Conservation (phyloP, 2,888 invertebrate genomes). For the Hypselothyrea guttata region DNA sequence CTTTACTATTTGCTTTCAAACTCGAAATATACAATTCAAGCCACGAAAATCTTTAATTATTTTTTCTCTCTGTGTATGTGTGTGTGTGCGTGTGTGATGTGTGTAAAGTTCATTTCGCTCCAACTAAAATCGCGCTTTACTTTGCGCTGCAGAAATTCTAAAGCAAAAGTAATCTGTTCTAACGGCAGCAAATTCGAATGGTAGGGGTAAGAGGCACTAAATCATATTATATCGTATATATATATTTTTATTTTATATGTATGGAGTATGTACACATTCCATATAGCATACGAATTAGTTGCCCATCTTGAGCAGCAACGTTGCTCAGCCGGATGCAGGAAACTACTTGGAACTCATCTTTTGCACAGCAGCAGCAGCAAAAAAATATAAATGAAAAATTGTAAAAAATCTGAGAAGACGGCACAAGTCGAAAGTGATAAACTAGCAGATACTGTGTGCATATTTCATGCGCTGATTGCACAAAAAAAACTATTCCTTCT, state of each 20-base stretch:
- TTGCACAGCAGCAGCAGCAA: constrained; percentile 34
- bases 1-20: too few relatives aligned
- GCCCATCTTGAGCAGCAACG: constrained; percentile 36
- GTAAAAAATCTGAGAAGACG: too few relatives aligned
- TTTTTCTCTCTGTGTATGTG: too few relatives aligned
- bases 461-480: too few relatives aligned
- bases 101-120: constrained; percentile 9
- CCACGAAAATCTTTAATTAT: too few relatives aligned
- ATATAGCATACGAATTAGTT: constrained; percentile 59
- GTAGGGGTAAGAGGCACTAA: constrained; percentile 30
- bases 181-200: constrained; percentile 10
- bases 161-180: constrained; percentile 58
- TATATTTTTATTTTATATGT: constrained; percentile 4
- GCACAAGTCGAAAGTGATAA: neutral
- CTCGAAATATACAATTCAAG: too few relatives aligned
- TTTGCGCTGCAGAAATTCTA: constrained; percentile 39
- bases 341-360: constrained; percentile 39
- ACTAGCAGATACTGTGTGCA: neutral
- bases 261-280: constrained; percentile 10
- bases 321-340: constrained; percentile 40
- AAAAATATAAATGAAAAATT: constrained; percentile 26
- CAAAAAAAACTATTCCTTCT: neutral
- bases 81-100: constrained; percentile 13
- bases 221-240: constrained; percentile 52
- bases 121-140: constrained; percentile 57